Evolutionary conservation across 2,888 invertebrate species (phyloP).

Genomic region (Mantis religiosa): DNA sequence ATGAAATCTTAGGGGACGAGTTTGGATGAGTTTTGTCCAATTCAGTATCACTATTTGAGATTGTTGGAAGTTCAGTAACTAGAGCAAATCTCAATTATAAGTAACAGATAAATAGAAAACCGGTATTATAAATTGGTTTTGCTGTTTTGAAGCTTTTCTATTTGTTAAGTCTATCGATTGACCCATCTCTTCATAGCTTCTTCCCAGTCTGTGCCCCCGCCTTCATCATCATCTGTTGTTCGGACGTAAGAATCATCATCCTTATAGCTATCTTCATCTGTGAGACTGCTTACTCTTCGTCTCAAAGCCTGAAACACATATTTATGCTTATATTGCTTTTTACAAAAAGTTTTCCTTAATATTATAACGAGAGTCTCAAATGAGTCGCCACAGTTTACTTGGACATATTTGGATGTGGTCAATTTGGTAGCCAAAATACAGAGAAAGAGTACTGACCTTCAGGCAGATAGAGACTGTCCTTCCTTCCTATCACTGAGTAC

Average conservation of each 20-base stretch:
- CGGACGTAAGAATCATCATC: conserved; percentile 44
- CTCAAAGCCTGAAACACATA: conserved; percentile 14
- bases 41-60: too few species aligned
- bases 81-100: too few species aligned
- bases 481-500: too few species aligned
- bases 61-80: too few species aligned
- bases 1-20: background rate
- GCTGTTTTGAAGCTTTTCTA: background rate
- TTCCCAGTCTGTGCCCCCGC: conserved; percentile 51
- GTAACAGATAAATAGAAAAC: background rate
- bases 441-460: too few species aligned
- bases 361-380: too few species aligned
- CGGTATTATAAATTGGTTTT: background rate
- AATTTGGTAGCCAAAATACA: too few species aligned
- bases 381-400: too few species aligned
- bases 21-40: background rate
- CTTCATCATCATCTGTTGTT: conserved; percentile 36
- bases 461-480: too few species aligned
- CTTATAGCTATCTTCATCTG: conserved; percentile 36
- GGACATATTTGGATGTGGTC: too few species aligned
- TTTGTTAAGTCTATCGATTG: conserved; percentile 50
- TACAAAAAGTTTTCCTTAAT: too few species aligned
- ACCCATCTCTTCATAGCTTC: conserved; percentile 64
- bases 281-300: conserved; percentile 34
- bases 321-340: too few species aligned